Conservation (phyloP, 2,888 invertebrate genomes). For the Cephus pulcher region DNA sequence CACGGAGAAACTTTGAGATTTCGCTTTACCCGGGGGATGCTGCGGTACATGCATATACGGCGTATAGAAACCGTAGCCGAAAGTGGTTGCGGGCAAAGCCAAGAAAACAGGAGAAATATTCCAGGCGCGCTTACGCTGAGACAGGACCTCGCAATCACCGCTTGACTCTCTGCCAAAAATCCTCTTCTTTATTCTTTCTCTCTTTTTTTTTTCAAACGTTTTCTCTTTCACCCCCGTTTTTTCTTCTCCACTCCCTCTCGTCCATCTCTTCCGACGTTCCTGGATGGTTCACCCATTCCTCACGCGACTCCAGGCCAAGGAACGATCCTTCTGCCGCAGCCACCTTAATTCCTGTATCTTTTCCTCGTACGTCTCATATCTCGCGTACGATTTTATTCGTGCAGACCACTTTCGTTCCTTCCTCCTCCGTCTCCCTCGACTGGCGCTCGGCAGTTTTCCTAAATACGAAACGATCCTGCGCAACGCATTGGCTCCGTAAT, state of each 20-base stretch:
- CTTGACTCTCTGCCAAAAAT: constrained; percentile 61
- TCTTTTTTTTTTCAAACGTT: neutral
- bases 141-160: constrained; percentile 62
- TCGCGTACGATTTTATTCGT: constrained; percentile 11
- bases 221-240: constrained; percentile 9
- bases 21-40: neutral
- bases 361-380: neutral
- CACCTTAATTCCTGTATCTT: neutral
- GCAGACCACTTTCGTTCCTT: constrained; percentile 14
- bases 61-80: neutral
- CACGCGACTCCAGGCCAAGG: constrained; percentile 1
- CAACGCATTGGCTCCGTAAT: constrained; percentile 50
- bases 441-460: constrained; percentile 40
- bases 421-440: constrained; percentile 14
- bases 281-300: constrained; percentile 26
- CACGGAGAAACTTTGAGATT: neutral
- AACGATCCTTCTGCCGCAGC: neutral
- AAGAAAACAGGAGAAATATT: constrained; percentile 51
- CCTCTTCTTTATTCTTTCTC: constrained; percentile 11
- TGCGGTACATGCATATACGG: neutral
- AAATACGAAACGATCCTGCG: constrained; percentile 47
- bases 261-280: constrained; percentile 22
- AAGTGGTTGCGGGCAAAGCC: constrained; percentile 28
- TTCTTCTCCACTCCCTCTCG: constrained; percentile 2
- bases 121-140: constrained; percentile 55